These are phyloP conservation scores for Apistogramma diplotaenia DNA, from an alignment of 2,113 vertebrate genomes.

Conservation along the genomic window DNA sequence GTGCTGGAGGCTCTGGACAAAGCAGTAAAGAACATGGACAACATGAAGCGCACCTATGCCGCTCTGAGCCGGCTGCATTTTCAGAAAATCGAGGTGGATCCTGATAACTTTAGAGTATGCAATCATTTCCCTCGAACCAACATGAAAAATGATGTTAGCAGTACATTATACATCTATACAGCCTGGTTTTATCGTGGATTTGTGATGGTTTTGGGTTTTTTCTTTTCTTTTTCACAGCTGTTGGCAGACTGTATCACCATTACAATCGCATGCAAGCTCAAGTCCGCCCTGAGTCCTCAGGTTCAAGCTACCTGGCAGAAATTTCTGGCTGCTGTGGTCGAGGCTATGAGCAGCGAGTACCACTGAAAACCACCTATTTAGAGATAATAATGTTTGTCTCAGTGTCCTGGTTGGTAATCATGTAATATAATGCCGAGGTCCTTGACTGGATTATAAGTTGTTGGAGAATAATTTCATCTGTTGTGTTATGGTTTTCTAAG, in stretches of 20 bases:
- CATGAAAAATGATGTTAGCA: background rate
- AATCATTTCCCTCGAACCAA: background rate
- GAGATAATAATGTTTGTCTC: background rate
- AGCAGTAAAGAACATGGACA: slow-evolving; percentile 76
- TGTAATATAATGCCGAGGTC: too few species aligned
- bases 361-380: background rate
- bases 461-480: too few species aligned
- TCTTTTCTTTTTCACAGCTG: background rate
- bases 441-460: too few species aligned
- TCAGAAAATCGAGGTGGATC: slow-evolving; percentile 83
- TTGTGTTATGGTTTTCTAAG: too few species aligned
- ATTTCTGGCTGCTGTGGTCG: slow-evolving; percentile 34
- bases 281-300: slow-evolving; percentile 1
- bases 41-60: slow-evolving; percentile 65
- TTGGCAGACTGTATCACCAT: slow-evolving; percentile 44
- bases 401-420: too few species aligned
- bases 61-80: slow-evolving; percentile 81
- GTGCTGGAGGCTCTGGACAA: slow-evolving; percentile 75
- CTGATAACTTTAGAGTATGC: slow-evolving; percentile 84
- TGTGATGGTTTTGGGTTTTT: background rate
- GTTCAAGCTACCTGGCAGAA: slow-evolving; percentile 32
- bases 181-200: background rate
- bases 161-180: background rate
- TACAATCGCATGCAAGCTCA: slow-evolving; percentile 27
- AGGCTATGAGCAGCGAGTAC: slow-evolving; percentile 26